Percentiles rank a stretch among this genome's conserved stretches.
Conservation (phyloP, 2,797 vertebrate genomes). For the Macropus fuliginosus region DNA sequence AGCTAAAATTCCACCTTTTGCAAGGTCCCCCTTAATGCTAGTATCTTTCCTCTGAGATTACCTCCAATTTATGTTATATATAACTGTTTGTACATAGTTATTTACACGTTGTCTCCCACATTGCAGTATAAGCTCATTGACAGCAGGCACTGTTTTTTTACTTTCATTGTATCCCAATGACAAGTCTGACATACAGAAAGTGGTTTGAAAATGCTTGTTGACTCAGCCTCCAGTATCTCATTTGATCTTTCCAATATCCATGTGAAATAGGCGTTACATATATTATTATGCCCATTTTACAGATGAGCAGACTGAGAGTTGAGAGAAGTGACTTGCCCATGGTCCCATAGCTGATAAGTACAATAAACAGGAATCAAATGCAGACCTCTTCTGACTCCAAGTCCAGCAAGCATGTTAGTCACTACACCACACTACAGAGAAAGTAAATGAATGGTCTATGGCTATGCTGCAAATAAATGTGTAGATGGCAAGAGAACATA, state of each 20-base stretch:
- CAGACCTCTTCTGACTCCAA: background rate
- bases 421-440: background rate
- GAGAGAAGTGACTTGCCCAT: background rate
- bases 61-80: background rate
- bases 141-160: background rate
- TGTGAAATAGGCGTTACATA: background rate
- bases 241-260: background rate
- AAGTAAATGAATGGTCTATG: background rate
- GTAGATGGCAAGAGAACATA: background rate
- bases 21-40: background rate
- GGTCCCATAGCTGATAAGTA: background rate
- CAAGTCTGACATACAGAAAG: background rate
- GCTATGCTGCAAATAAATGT: background rate
- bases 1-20: background rate
- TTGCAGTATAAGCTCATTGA: background rate
- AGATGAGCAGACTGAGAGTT: background rate
- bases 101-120: background rate
- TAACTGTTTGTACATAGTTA: background rate
- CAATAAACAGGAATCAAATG: background rate
- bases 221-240: background rate
- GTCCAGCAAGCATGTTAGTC: background rate
- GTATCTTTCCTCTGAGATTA: background rate
- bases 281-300: background rate
- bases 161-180: background rate
- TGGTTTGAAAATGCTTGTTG: background rate